Conservation (phyloP, 2,888 invertebrate genomes). For the Pyrrhosoma nymphula region DNA sequence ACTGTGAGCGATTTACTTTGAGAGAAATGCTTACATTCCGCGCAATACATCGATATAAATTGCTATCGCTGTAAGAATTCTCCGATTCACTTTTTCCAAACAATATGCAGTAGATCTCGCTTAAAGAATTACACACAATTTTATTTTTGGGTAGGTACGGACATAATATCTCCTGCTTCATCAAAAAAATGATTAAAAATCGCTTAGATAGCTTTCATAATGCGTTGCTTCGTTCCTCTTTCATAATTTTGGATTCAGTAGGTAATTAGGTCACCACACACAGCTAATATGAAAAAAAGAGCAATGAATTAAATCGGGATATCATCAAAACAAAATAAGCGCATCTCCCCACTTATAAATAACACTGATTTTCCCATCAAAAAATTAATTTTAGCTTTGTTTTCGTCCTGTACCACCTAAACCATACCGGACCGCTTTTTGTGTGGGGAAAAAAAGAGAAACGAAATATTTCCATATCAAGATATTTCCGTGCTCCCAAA, state of each 20-base stretch:
- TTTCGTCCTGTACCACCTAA: not conserved
- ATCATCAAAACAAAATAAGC: constrained; percentile 58
- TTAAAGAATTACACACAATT: no score
- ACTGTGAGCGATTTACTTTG: no score
- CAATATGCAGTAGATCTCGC: no score
- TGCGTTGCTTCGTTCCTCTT: not conserved
- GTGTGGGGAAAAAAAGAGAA: not conserved
- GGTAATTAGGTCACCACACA: constrained; percentile 56
- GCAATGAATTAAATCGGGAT: not conserved
- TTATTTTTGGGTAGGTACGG: no score
- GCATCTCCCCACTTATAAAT: not conserved
- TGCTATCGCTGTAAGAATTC: no score
- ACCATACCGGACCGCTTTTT: not conserved
- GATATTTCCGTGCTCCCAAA: not conserved
- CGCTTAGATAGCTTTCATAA: not conserved
- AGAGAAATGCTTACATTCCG: no score
- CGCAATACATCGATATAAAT: no score
- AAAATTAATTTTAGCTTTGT: constrained; percentile 60
- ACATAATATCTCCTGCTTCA: no score
- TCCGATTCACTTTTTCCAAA: no score
- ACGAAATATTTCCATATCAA: not conserved
- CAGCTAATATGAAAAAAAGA: constrained; percentile 4
- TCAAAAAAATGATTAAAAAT: not conserved
- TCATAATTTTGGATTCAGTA: constrained; percentile 55
- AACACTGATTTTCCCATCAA: constrained; percentile 55